Evolutionary conservation across 2,113 vertebrate genomes (phyloP).

Genomic region (Hipposideros armiger): DNA sequence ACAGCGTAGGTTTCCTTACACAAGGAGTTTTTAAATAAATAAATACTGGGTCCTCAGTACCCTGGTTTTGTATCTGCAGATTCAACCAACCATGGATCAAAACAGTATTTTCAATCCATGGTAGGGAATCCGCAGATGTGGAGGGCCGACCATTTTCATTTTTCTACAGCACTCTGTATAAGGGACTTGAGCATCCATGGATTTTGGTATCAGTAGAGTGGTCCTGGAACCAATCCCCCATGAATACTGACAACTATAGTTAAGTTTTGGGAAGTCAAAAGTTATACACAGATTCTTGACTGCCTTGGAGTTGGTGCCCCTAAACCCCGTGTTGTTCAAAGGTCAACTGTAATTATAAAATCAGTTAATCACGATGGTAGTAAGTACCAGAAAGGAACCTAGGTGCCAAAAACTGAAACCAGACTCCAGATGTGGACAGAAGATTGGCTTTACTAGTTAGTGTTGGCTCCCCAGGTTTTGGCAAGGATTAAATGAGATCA

Average conservation of each 20-base stretch:
- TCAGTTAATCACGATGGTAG: neutral
- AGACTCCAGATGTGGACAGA: neutral
- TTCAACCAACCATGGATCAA: neutral
- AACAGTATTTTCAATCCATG: neutral
- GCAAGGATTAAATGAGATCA: neutral
- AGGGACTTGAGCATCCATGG: neutral
- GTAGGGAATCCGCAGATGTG: neutral
- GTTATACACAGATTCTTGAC: neutral
- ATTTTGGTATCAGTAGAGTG: too few species aligned
- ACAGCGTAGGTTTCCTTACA: neutral
- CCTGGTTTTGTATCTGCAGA: neutral
- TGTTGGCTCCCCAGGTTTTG: neutral
- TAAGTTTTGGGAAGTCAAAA: neutral
- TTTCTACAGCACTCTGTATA: neutral
- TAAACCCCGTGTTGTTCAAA: neutral
- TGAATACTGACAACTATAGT: neutral
- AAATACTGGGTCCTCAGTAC: neutral
- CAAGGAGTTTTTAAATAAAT: neutral
- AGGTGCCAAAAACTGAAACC: neutral
- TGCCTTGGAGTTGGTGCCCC: neutral
- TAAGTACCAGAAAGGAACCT: neutral
- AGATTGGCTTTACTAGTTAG: neutral
- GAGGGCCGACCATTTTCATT: too few species aligned
- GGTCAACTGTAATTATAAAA: neutral
- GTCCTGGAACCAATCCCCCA: neutral